Conservation (phyloP, 1,140 invertebrate species). For the Cepaea nemoralis region DNA sequence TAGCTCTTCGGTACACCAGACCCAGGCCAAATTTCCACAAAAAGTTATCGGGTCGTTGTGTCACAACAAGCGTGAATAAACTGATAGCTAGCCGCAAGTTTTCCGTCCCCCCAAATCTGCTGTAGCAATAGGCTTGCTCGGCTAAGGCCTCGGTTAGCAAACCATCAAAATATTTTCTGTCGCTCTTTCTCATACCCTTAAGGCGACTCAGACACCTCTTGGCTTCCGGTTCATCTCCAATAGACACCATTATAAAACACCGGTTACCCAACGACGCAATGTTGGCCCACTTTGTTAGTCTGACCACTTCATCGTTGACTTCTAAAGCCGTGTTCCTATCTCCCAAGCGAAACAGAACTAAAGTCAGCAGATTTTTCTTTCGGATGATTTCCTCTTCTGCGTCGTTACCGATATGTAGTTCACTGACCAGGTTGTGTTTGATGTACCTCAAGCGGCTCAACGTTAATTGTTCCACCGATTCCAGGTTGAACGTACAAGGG, state of each 20-base stretch:
- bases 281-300: not conserved
- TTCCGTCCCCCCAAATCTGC: not conserved
- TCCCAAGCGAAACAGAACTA: not conserved
- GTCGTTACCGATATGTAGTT: too few species aligned
- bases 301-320: not conserved
- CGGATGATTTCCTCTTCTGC: not conserved
- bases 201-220: not conserved
- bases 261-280: not conserved
- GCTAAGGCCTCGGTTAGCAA: not conserved
- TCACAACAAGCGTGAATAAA: not conserved
- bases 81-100: not conserved
- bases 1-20: not conserved
- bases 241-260: not conserved
- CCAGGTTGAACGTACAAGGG: too few species aligned
- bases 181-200: not conserved
- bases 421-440: too few species aligned
- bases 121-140: not conserved
- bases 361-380: not conserved
- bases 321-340: not conserved
- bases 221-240: not conserved
- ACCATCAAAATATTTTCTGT: not conserved
- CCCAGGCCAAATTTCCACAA: slow-evolving; percentile 1
- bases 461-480: too few species aligned
- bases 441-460: too few species aligned
- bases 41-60: not conserved